Evolutionary conservation across 1,140 invertebrate species (phyloP).

Genomic region (honey bee (Apis mellifera)): DNA sequence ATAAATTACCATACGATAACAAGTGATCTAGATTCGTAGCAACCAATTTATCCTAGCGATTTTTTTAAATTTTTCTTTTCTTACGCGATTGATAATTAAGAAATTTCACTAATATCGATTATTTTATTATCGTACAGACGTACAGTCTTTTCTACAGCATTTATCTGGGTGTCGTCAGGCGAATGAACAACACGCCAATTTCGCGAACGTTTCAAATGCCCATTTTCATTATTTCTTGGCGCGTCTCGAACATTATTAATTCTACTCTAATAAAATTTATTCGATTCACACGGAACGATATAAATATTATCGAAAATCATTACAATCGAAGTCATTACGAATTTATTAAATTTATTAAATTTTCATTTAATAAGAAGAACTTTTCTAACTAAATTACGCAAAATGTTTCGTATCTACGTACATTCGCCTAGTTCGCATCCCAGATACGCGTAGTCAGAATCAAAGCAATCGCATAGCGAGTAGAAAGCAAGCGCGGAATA

Average conservation of each 20-base stretch:
- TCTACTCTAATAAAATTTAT: neutral
- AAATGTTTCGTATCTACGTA: neutral
- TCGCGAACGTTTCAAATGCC: neutral
- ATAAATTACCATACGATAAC: constrained; percentile 33
- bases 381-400: neutral
- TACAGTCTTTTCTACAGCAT: neutral
- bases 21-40: constrained; percentile 38
- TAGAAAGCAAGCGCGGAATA: neutral
- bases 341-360: no score
- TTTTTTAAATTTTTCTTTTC: constrained; percentile 30
- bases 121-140: neutral
- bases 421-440: constrained; percentile 12
- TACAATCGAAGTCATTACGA: no score
- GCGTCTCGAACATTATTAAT: neutral
- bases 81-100: constrained; percentile 14
- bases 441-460: neutral
- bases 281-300: neutral
- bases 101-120: constrained; percentile 55
- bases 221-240: neutral
- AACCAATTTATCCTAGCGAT: constrained; percentile 54
- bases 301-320: neutral
- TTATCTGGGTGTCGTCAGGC: neutral
- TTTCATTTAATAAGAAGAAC: no score
- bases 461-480: neutral
- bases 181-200: neutral